Conservation (phyloP, 2,888 invertebrate species). For the Thereva nobilitata region DNA sequence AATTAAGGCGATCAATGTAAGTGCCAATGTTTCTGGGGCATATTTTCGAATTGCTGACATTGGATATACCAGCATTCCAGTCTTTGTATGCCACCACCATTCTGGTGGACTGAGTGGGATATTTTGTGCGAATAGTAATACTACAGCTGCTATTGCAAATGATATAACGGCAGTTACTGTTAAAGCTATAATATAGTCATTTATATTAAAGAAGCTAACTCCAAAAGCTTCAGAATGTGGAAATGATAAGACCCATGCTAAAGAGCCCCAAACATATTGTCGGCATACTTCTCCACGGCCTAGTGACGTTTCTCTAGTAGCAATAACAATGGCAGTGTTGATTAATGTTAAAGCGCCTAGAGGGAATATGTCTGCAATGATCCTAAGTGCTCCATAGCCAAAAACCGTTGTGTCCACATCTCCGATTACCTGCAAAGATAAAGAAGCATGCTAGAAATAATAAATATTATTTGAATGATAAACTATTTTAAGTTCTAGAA, state of each 20-base stretch:
- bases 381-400: constrained; percentile 70
- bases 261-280: constrained; percentile 74
- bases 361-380: constrained; percentile 76
- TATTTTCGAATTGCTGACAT: constrained; percentile 78
- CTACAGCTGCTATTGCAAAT: constrained; percentile 67
- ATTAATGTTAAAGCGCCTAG: constrained; percentile 72
- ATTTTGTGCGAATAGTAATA: constrained; percentile 60
- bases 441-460: not conserved
- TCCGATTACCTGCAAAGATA: constrained; percentile 58
- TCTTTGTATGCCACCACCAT: constrained; percentile 87
- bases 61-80: constrained; percentile 76
- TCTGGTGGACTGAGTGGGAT: constrained; percentile 83
- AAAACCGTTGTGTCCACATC: constrained; percentile 71
- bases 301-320: constrained; percentile 77
- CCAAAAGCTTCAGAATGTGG: constrained; percentile 62
- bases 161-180: constrained; percentile 55
- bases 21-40: constrained; percentile 72
- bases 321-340: constrained; percentile 78
- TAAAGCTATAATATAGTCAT: not conserved
- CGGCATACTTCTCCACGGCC: constrained; percentile 80
- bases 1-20: constrained; percentile 70
- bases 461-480: constrained; percentile 27
- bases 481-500: no score
- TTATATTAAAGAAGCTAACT: not conserved
- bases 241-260: constrained; percentile 70